phyloP scores from a whole-genome alignment of 2,113 vertebrate genomes.

The Gorsachius goisagi region DNA sequence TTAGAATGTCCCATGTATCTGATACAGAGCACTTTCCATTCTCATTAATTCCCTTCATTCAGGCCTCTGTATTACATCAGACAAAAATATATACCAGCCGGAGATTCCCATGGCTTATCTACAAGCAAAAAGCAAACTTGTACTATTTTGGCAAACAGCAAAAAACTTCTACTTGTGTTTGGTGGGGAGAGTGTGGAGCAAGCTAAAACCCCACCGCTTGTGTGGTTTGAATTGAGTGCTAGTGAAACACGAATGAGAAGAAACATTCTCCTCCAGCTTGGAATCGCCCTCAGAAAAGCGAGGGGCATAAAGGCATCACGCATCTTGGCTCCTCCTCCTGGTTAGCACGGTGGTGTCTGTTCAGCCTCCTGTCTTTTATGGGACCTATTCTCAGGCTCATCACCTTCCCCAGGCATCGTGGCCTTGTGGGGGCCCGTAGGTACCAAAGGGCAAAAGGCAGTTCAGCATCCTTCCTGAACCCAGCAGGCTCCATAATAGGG shows the following conservation, averaged over 20 bases:
- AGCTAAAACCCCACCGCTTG: neutral
- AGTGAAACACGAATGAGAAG: neutral
- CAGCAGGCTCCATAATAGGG: neutral
- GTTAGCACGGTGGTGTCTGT: rapidly evolving
- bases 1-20: neutral
- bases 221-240: neutral
- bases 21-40: neutral
- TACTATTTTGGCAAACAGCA: neutral
- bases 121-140: neutral
- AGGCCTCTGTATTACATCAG: neutral
- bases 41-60: neutral
- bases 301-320: rapidly evolving
- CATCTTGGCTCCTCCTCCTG: neutral
- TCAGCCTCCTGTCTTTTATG: neutral
- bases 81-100: neutral
- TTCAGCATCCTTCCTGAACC: neutral
- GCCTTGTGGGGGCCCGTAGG: neutral
- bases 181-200: too few relatives aligned
- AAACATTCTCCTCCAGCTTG: neutral
- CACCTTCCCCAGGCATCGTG: neutral
- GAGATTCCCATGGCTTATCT: neutral
- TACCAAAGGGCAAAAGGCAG: neutral
- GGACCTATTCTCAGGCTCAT: neutral
- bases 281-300: neutral
- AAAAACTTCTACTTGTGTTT: neutral